Conservation (phyloP, 2,797 vertebrate species). For the Iguana delicatissima region DNA sequence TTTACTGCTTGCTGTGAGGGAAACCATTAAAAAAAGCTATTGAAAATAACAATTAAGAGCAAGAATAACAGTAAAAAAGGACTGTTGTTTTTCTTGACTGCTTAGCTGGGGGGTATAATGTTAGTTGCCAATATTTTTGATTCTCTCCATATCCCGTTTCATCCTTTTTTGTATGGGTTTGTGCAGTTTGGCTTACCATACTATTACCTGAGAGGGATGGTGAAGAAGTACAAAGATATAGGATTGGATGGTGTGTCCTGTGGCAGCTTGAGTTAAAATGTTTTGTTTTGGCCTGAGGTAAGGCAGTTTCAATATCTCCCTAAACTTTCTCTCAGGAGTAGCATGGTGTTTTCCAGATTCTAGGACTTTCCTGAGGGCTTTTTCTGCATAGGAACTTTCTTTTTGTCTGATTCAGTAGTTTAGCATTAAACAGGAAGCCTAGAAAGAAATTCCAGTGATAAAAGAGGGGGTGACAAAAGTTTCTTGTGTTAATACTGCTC, state of each 20-base stretch:
- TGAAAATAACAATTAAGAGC: slow-evolving; percentile 38
- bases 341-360: background rate
- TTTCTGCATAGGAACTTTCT: background rate
- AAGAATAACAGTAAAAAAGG: background rate
- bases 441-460: background rate
- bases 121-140: background rate
- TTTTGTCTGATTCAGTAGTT: background rate
- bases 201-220: background rate
- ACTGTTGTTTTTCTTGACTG: background rate
- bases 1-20: slow-evolving; percentile 49
- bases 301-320: background rate
- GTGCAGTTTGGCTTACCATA: background rate
- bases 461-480: background rate
- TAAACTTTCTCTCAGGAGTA: background rate
- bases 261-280: background rate
- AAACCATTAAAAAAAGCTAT: slow-evolving; percentile 42
- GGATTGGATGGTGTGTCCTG: background rate
- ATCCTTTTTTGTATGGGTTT: background rate
- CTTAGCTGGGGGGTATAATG: background rate
- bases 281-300: slow-evolving; percentile 1
- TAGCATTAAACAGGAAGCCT: background rate
- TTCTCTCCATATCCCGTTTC: background rate
- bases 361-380: background rate
- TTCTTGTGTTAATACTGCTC: background rate
- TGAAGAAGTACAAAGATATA: background rate